Base-by-base conservation (phyloP, 2,888 invertebrate genomes). In the Achlya flavicornis region DNA sequence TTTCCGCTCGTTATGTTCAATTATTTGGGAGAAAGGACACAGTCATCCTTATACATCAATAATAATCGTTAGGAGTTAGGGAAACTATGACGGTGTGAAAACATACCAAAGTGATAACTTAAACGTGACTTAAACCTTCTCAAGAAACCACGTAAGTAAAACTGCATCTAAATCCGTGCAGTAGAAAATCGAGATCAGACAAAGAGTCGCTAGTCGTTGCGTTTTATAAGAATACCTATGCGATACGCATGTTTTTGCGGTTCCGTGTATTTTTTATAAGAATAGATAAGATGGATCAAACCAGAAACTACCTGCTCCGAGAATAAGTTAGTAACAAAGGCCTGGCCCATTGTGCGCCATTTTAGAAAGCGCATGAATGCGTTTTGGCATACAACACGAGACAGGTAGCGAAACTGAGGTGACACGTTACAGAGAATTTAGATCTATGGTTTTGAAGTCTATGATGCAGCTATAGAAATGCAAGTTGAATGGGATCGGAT, bases 1-100 rank as follows among this genome's bases (percentile, higher is more conserved):
- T 58, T 59, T 59, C 58, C 58, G 38, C 58, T 16, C 12, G 11
- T 58, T 58, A 58, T 16, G n/a, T 35, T 14, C 59, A 11, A 16
- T 38, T 38, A 59, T 38, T 38, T 38, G n/a, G 16, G 19, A 32
- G 33, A 38, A 12, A n/a, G 32, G 3, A 35, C 0, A 7, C 26
- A 6, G 14, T 43, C 14, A 43, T 43, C 43, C 8, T 10, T 38
- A 38, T n/a, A n/a, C n/a, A n/a, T 38, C 38, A 35, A 3, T 35
- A 26, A 26, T 26, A 26, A 26, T 26, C 26, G 26, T n/a, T n/a
- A n/a, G n/a, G n/a, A n/a, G n/a, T n/a, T n/a, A n/a, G n/a, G n/a
- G n/a, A n/a, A n/a, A n/a, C n/a, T n/a, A n/a, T n/a, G n/a, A n/a
- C n/a, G n/a, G n/a, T n/a, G n/a, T n/a, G n/a, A n/a, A n/a, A n/a